phyloP scores from a whole-genome alignment of 2,888 invertebrate species.

The Oscheius sp. region DNA sequence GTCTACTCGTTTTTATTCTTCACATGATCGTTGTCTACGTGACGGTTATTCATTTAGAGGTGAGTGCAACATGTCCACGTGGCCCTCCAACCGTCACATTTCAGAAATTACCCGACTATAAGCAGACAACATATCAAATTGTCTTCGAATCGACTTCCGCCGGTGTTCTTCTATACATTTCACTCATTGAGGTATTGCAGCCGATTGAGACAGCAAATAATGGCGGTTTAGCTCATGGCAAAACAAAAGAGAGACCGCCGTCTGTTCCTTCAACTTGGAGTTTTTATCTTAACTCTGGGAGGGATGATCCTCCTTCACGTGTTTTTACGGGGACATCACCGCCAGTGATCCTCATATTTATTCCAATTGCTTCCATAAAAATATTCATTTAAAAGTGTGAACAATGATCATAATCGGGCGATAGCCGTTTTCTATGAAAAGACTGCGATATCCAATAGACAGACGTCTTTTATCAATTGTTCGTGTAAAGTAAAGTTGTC shows the following conservation, averaged over 20 bases:
- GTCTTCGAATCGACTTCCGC: not conserved
- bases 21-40: not conserved
- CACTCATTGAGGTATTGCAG: not conserved
- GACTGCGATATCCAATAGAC: no score
- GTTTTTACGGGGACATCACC: no score
- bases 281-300: not conserved
- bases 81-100: not conserved
- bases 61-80: not conserved
- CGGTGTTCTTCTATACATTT: not conserved
- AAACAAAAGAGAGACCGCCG: not conserved
- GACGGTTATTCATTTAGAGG: not conserved
- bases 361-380: not conserved
- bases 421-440: no score
- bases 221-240: not conserved
- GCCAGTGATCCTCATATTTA: no score
- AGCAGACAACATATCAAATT: no score
- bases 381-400: no score
- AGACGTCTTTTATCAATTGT: no score
- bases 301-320: no score
- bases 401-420: no score
- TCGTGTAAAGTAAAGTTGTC: no score
- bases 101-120: not conserved
- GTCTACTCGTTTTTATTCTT: not conserved
- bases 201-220: not conserved
- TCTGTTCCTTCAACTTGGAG: not conserved